These are phyloP conservation scores for Crioceris asparagi DNA, from an alignment of 2,888 invertebrate genomes.

Conservation along the genomic window DNA sequence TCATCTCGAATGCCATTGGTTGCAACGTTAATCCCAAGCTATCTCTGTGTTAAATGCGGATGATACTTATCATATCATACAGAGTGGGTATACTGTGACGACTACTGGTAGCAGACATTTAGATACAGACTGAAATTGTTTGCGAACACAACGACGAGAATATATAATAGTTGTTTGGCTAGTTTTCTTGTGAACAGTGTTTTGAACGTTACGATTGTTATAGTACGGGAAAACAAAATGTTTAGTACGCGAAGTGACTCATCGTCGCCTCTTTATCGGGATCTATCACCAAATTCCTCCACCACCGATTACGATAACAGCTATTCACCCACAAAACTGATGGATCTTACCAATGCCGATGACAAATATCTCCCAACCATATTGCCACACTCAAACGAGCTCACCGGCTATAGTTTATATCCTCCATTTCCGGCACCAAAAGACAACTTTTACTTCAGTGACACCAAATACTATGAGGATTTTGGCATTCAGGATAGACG, in stretches of 20 bases:
- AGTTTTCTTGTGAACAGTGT: too few species aligned
- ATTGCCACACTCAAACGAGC: constrained; percentile 15
- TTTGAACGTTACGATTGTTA: too few species aligned
- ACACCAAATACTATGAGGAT: constrained; percentile 20
- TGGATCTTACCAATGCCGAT: constrained; percentile 35
- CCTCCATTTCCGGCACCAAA: constrained; percentile 6
- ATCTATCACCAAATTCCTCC: constrained; percentile 24
- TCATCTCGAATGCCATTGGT: too few species aligned
- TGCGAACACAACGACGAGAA: too few species aligned
- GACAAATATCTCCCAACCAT: constrained; percentile 27
- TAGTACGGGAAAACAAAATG: too few species aligned
- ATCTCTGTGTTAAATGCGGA: too few species aligned
- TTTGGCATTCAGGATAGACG: constrained; percentile 17
- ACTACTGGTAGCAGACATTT: too few species aligned
- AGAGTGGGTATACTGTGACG: too few species aligned
- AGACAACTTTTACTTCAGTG: constrained; percentile 12
- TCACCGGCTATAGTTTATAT: constrained; percentile 8
- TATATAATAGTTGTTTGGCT: too few species aligned
- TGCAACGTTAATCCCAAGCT: too few species aligned
- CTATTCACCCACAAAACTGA: constrained; percentile 30
- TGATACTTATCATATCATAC: too few species aligned
- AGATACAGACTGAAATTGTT: too few species aligned
- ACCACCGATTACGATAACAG: constrained; percentile 28
- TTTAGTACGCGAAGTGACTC: constrained; percentile 32
- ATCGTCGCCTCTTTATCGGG: constrained; percentile 29